Evolutionary conservation across 2,888 invertebrate species (phyloP), one percentile per base, ranked within the genome.

Genomic region (Fragum sueziense): DNA sequence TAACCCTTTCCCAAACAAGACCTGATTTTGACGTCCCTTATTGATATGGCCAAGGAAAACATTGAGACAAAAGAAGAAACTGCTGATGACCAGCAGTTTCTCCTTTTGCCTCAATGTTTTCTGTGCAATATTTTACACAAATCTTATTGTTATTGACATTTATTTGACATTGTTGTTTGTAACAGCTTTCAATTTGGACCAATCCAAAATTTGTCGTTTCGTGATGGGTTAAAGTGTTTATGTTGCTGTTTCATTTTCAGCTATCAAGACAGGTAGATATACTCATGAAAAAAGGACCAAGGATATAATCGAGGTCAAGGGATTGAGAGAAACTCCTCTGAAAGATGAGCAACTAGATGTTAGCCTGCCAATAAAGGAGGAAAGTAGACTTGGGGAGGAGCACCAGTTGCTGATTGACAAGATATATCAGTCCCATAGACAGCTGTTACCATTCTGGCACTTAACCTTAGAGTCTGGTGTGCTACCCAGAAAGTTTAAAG

Each of bases 181-280:
- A 54, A n/a, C n/a, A 11, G 6, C n/a, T 22, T 54, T n/a, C 9
- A 22, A 9, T 37, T 37, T 37, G 37, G 37, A 37, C 37, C 37
- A 37, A 14, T 37, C 37, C 14, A 37, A 9, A 14, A 9, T 37
- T 6, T 6, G 6, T 14, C 14, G 37, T 37, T 37, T 37, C 7
- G 37, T 6, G 14, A 37, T 37, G 6, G 37, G 37, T 37, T 37
- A 37, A 37, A 14, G n/a, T n/a, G n/a, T n/a, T n/a, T 47, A 47
- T 57, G 17, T n/a, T 22, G 14, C 65, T 69, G 20, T 71, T 71
- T 0, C 54, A 34, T 85, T n/a, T 82, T 20, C 85, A 92, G 92
- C 92, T 4, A 92, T 92, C 37, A 91, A 91, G 79, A 91, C 91
- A 0, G 91, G 91, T 1, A 82, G 91, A 41, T 91, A 91, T 79